phyloP scores from a whole-genome alignment of 1,140 invertebrate species.

The Trachymyrmex septentrionalis region DNA sequence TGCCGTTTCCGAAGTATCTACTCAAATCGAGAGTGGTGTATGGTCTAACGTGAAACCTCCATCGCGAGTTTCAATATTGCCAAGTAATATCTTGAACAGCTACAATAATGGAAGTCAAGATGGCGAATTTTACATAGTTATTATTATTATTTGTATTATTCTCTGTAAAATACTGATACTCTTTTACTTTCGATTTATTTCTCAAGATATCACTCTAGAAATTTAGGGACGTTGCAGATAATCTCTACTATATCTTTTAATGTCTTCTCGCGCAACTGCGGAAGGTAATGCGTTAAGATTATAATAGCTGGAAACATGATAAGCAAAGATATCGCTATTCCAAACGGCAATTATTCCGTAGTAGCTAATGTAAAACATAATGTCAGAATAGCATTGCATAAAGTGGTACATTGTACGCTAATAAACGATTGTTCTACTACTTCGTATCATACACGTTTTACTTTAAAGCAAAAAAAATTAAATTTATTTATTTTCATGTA shows the following conservation, averaged over 20 bases:
- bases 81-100: conserved; percentile 19
- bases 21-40: background rate
- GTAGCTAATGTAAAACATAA: conserved; percentile 19
- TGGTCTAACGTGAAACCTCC: background rate
- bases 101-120: conserved; percentile 2
- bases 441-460: background rate
- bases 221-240: conserved; percentile 47
- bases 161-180: conserved; percentile 31
- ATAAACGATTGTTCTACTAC: conserved; percentile 1
- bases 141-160: conserved; percentile 52
- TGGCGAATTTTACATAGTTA: conserved; percentile 33
- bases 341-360: conserved; percentile 23
- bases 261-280: conserved; percentile 30
- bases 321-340: conserved; percentile 50
- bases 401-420: conserved; percentile 1
- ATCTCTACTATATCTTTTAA: conserved; percentile 32
- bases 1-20: conserved; percentile 20
- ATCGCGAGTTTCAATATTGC: conserved; percentile 20
- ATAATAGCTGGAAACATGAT: conserved; percentile 62
- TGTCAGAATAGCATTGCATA: background rate
- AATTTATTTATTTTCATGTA: background rate
- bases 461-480: background rate
- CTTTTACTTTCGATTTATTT: conserved; percentile 24
- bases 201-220: background rate
- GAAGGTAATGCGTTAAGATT: conserved; percentile 54